Percentiles rank a stretch among this genome's conserved stretches.
phyloP scores from a whole-genome alignment of 2,113 vertebrate genomes.

The Collichthys lucidus region DNA sequence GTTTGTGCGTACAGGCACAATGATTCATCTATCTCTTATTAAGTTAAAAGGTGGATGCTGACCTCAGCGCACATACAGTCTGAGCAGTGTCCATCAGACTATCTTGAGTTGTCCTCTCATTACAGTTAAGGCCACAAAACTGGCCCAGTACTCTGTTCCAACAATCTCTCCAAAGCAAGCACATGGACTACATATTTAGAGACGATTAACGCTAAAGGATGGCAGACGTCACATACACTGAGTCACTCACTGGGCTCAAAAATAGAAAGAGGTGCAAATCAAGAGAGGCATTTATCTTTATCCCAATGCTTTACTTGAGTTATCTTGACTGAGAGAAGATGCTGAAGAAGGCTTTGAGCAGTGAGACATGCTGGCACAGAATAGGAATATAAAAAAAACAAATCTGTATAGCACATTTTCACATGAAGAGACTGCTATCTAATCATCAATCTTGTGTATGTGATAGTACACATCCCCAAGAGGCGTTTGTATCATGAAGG shows the following conservation, averaged over 20 bases:
- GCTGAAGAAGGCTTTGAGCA: background rate
- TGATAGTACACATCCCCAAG: conserved; percentile 11
- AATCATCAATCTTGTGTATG: conserved; percentile 13
- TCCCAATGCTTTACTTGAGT: conserved; percentile 4
- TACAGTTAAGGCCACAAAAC: conserved; percentile 54
- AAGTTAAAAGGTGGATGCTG: conserved; percentile 7
- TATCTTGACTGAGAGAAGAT: background rate
- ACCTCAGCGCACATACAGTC: background rate
- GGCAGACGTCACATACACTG: conserved; percentile 59
- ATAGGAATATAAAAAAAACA: background rate
- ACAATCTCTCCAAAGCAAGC: conserved; percentile 36
- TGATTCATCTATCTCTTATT: background rate
- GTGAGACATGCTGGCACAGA: background rate
- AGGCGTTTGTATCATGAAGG: background rate
- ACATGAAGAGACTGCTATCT: conserved; percentile 3
- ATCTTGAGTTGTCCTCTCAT: conserved; percentile 41
- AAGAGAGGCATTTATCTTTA: conserved; percentile 37
- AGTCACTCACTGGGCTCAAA: conserved; percentile 46
- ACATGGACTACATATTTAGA: conserved; percentile 36
- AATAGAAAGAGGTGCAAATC: conserved; percentile 34
- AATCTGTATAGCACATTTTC: conserved; percentile 1
- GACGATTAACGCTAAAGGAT: conserved; percentile 61
- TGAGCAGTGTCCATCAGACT: conserved; percentile 29
- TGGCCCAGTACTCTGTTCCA: conserved; percentile 49
- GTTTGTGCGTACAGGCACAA: conserved; percentile 3